Conservation (phyloP, 2,797 vertebrate species). For the Enteromius trimaculatus region DNA sequence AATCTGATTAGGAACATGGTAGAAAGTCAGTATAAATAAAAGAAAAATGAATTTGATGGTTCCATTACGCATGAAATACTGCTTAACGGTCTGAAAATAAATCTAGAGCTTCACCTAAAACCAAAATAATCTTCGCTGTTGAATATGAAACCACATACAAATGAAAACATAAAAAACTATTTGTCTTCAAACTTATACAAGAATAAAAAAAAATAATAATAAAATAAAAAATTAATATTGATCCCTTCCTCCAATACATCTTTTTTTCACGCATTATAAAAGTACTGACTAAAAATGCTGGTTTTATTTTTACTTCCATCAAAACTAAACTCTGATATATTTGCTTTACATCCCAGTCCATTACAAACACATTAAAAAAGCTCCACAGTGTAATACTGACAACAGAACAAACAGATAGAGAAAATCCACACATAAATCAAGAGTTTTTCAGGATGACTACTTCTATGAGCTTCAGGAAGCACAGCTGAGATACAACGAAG, state of each 20-base stretch:
- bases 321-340: constrained; percentile 53
- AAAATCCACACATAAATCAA: background rate
- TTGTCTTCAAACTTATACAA: background rate
- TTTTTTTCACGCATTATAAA: background rate
- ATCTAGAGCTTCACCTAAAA: background rate
- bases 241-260: background rate
- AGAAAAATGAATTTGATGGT: background rate
- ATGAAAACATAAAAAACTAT: background rate
- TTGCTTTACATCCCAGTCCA: constrained; percentile 63
- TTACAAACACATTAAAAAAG: background rate
- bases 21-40: background rate
- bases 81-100: background rate
- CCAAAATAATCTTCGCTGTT: background rate
- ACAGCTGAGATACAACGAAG: background rate
- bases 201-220: background rate
- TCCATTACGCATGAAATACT: background rate
- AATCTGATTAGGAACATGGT: background rate
- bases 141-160: background rate
- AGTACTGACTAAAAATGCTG: constrained; percentile 37
- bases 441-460: background rate
- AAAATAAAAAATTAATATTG: background rate
- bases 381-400: constrained; percentile 24
- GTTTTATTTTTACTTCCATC: constrained; percentile 62
- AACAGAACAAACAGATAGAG: background rate
- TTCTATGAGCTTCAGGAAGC: constrained; percentile 13